phyloP scores from a whole-genome alignment of 2,113 vertebrate species.

The Tenebrosternarchus preto region DNA sequence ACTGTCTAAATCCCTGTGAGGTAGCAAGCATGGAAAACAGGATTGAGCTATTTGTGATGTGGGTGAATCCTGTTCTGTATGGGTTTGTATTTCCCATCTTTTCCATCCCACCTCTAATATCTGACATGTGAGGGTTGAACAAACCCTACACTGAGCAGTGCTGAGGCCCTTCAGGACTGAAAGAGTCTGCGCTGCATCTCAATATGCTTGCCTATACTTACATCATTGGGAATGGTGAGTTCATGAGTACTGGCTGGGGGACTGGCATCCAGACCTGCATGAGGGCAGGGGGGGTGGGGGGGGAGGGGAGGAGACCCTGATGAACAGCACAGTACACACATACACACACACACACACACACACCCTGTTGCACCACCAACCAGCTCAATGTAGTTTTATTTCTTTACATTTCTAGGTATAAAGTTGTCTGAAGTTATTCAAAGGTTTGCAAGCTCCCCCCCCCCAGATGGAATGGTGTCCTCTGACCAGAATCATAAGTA shows the following conservation, averaged over 20 bases:
- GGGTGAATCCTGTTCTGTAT: not conserved
- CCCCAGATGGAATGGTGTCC: not conserved
- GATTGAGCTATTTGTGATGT: not conserved
- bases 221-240: slow-evolving; percentile 99
- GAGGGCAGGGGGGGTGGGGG: slow-evolving; percentile 51
- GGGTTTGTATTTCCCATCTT: not conserved
- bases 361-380: not conserved
- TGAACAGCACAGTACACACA: slow-evolving; percentile 46
- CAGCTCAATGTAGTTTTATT: not conserved
- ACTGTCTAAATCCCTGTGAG: not conserved
- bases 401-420: not conserved
- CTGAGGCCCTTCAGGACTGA: not conserved
- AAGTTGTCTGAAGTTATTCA: too few species aligned
- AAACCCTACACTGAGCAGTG: not conserved
- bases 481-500: not conserved
- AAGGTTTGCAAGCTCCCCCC: too few species aligned
- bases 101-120: not conserved
- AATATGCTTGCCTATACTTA: slow-evolving; percentile 75
- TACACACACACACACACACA: not conserved
- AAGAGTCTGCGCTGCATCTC: too few species aligned
- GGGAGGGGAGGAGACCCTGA: slow-evolving; percentile 56
- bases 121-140: not conserved
- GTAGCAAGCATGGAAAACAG: not conserved
- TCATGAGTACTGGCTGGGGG: slow-evolving; percentile 96
- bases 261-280: slow-evolving; percentile 96